These are phyloP conservation scores for Portevinia maculata DNA, from an alignment of 2,888 invertebrate genomes.

Conservation along the genomic window DNA sequence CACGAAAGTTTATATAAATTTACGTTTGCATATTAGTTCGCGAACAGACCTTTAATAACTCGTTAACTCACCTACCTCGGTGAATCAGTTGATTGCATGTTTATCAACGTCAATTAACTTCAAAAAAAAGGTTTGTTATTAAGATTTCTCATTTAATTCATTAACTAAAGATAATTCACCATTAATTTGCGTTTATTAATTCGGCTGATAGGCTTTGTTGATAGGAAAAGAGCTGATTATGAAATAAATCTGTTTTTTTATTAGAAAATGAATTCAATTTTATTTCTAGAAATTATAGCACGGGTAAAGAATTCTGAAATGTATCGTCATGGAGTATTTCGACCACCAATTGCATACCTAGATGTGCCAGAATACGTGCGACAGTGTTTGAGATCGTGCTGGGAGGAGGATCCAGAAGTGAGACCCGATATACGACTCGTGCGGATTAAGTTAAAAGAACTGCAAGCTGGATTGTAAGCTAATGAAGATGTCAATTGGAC, in stretches of 20 bases:
- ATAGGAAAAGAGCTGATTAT: too few relatives aligned
- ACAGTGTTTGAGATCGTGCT: conserved; percentile 89
- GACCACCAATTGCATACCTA: conserved; percentile 87
- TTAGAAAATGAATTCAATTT: conserved; percentile 3
- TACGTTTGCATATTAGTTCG: too few relatives aligned
- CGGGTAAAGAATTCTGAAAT: conserved; percentile 84
- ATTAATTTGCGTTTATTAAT: too few relatives aligned
- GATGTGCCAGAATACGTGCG: conserved; percentile 89
- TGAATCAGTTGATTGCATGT: too few relatives aligned
- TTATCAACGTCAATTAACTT: too few relatives aligned
- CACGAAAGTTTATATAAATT: too few relatives aligned
- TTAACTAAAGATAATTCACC: too few relatives aligned
- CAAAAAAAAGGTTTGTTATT: too few relatives aligned
- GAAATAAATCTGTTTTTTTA: background rate
- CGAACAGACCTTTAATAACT: too few relatives aligned
- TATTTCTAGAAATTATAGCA: conserved; percentile 85
- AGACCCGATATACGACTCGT: conserved; percentile 90
- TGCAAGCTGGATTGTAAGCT: conserved; percentile 88
- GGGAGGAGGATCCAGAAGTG: conserved; percentile 90
- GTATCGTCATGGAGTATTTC: conserved; percentile 83
- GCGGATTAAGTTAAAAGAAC: conserved; percentile 89
- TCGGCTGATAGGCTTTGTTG: too few relatives aligned
- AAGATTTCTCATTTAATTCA: too few relatives aligned
- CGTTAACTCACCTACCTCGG: too few relatives aligned
- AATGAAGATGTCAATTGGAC: background rate